Evolutionary conservation across 2,113 vertebrate genomes (phyloP), one percentile per base, ranked within the genome.

Genomic region (Lophura nycthemera): DNA sequence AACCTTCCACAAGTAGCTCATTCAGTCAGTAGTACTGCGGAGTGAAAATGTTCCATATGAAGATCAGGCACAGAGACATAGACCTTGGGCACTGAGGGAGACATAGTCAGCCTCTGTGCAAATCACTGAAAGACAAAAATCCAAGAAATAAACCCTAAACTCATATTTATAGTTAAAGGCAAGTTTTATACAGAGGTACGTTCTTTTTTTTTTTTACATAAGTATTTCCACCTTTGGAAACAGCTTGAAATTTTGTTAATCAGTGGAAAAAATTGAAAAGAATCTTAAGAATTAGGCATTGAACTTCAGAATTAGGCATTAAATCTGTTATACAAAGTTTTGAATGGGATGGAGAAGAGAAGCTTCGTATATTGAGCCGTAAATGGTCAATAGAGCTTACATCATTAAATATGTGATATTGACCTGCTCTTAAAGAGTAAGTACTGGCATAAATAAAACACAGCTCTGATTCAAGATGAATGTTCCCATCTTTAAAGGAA

Each of bases 71-170:
- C 3, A 38, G 72, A 66, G 21, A 13, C 25, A 36, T n/a, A 25
- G 7, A 22, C 3, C 27, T 8, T 0, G 9, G 43, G 13, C 65
- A 56, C 3, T 6, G 8, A 77, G 40, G 45, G 45, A 43, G n/a
- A 19, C 43, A 29, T 3, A 38, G 30, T 13, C 64, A 71, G 45
- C 50, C 77, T 43, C 60, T 36, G 2, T 30, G 54, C 14, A 27
- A 65, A 50, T 6, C 61, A 25, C 43, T 61, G 80, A 8, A 32
- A 69, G 52, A 24, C 6, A 34, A 60, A 92, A 65, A 34, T 60
- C 27, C 25, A 5, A 0, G 6, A 7, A 17, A 65, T 14, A 9
- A 1, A 1, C 7, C 13, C 13, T 7, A 12, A 1, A 1, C 11
- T 66, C 1, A 11, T 8, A 36, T 15, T 47, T 56, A 27, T 38